A percentile compares a stretch with the other conserved stretches of the same genome.
These are phyloP conservation scores for Apostichopus parvimensis DNA, from an alignment of 35 echinoderm and acorn worm species.

Conservation along the genomic window DNA sequence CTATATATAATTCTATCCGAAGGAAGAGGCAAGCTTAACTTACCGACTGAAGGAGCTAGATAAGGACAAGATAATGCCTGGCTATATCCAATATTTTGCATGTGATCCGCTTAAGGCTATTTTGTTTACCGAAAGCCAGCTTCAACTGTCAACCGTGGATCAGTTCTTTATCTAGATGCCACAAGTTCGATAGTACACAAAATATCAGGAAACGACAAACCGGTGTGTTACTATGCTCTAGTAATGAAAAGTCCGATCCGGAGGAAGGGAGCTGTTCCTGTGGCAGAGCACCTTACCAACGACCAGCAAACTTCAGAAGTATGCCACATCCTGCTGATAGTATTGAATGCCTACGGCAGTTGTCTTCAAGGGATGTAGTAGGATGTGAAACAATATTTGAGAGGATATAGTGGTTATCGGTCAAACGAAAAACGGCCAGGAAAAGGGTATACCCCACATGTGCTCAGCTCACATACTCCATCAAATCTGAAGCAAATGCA, in stretches of 20 bases:
- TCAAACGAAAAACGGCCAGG: neutral
- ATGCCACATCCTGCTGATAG: slow-evolving; percentile 16
- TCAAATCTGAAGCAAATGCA: neutral
- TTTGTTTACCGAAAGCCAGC: neutral
- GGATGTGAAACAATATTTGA: neutral
- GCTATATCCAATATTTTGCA: neutral
- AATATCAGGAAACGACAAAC: slow-evolving; percentile 6
- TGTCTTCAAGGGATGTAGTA: neutral
- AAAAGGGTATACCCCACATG: slow-evolving; percentile 18
- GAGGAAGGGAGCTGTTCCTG: slow-evolving; percentile 19
- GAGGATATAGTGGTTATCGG: neutral
- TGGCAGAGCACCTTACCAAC: slow-evolving; percentile 38
- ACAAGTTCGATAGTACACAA: neutral
- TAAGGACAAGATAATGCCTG: neutral
- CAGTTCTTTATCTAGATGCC: slow-evolving; percentile 26
- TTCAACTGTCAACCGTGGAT: neutral
- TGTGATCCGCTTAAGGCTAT: neutral
- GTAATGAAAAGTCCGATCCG: slow-evolving; percentile 25
- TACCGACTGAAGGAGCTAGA: neutral
- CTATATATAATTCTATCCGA: slow-evolving; percentile 1
- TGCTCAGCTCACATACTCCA: slow-evolving; percentile 29
- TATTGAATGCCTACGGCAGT: neutral
- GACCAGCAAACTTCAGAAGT: slow-evolving; percentile 48
- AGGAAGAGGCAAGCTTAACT: neutral
- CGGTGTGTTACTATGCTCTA: slow-evolving; percentile 25